phyloP scores from a whole-genome alignment of 1,140 invertebrate species.

The Aricia agestis region DNA sequence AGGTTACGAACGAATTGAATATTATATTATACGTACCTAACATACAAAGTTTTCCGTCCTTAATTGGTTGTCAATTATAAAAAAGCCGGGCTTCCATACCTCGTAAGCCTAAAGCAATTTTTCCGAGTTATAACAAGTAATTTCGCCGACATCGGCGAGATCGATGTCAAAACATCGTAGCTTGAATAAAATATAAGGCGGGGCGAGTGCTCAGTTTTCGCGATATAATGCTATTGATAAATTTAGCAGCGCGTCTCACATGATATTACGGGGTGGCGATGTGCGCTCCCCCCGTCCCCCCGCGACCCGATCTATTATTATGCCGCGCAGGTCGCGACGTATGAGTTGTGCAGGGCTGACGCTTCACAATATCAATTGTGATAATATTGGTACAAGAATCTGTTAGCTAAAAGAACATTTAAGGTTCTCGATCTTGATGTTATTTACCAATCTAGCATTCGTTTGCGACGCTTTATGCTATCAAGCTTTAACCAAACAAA shows the following conservation, averaged over 20 bases:
- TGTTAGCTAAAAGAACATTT: no score
- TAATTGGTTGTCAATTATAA: constrained; percentile 15
- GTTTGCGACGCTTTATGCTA: no score
- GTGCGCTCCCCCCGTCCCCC: constrained; percentile 41
- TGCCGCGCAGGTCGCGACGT: constrained; percentile 64
- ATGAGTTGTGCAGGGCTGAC: constrained; percentile 53
- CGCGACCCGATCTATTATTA: constrained; percentile 65
- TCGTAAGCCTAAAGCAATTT: constrained; percentile 25
- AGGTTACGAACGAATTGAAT: not conserved
- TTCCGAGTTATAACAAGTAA: constrained; percentile 31
- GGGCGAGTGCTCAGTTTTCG: constrained; percentile 51
- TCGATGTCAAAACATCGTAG: constrained; percentile 62
- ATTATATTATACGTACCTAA: not conserved
- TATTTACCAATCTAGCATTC: no score
- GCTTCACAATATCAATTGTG: not conserved
- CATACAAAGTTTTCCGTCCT: not conserved
- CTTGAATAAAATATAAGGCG: constrained; percentile 71
- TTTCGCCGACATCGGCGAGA: constrained; percentile 39
- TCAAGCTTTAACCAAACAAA: no score
- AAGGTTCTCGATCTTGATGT: no score
- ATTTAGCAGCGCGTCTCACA: constrained; percentile 65
- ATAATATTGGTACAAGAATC: not conserved
- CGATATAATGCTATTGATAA: constrained; percentile 73
- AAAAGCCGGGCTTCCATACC: not conserved
- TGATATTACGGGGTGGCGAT: constrained; percentile 65